Evolutionary conservation across 2,888 invertebrate genomes (phyloP), one percentile per base, ranked within the genome.

Genomic region (Kryphioiulus occultus): DNA sequence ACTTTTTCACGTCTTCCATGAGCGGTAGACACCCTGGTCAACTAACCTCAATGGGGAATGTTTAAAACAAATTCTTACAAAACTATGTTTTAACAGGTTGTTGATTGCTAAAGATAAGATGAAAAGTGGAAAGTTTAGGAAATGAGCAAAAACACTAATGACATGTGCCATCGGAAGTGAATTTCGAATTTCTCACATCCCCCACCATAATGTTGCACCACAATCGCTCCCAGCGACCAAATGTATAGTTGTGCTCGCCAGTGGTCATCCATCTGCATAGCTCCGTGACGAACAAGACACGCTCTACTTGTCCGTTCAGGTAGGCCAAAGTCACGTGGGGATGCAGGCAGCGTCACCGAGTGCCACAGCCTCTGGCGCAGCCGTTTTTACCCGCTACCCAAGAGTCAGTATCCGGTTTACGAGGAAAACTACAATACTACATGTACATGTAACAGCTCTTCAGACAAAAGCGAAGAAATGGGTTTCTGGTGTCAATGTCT

Each of bases 401-500:
- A 59, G n/a, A 59, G 59, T 59, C 7, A 59, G n/a, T 59, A 59
- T 59, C 59, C 59, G 59, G 59, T 59, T 59, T 59, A n/a, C 15
- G 59, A 59, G 59, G 59, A 59, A 59, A 59, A 59, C 59, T n/a
- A n/a, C n/a, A n/a, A n/a, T n/a, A n/a, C n/a, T n/a, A n/a, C n/a
- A n/a, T n/a, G n/a, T n/a, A n/a, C n/a, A n/a, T n/a, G n/a, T 9
- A 39, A 39, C 39, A 5, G 59, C n/a, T 19, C 59, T 3, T 15
- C 47, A 47, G 47, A 47, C 47, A 47, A 47, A 47, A 47, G 47
- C 39, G 39, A 39, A 47, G 15, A 59, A 59, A 5, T 59, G n/a
- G 59, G 59, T 59, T 59, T 59, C 59, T 59, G 59, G n/a, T 59
- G 59, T 59, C 59, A 59, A 59, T 59, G 59, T 59, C 59, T 59